These are phyloP conservation scores for Gambusia yucatana DNA, from an alignment of 2,797 vertebrate species.

Conservation along the genomic window DNA sequence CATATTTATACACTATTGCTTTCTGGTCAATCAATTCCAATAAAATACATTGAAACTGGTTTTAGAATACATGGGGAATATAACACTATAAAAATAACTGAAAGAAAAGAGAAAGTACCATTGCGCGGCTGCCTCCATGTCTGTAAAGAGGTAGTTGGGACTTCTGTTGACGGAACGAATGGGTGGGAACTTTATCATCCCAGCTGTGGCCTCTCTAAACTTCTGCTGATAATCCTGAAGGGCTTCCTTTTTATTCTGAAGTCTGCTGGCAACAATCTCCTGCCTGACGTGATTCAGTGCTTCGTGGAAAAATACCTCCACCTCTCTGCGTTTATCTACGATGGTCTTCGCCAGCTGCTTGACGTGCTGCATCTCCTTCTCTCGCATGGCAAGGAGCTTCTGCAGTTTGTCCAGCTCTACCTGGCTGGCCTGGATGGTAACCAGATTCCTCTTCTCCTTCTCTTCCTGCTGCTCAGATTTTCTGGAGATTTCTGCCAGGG, in stretches of 20 bases:
- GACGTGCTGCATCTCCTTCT: slow-evolving; percentile 82
- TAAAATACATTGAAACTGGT: background rate
- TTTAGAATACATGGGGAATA: slow-evolving; percentile 28
- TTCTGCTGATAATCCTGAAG: slow-evolving; percentile 79
- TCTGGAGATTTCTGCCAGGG: slow-evolving; percentile 59
- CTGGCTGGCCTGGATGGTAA: slow-evolving; percentile 68
- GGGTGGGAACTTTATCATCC: slow-evolving; percentile 82
- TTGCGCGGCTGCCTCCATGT: slow-evolving; percentile 81
- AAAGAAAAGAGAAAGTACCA: slow-evolving; percentile 74
- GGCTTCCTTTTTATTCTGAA: slow-evolving; percentile 81
- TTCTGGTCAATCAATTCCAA: background rate
- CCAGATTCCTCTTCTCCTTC: slow-evolving; percentile 49
- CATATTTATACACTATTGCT: background rate
- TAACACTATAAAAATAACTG: slow-evolving; percentile 30
- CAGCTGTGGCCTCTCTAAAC: slow-evolving; percentile 79
- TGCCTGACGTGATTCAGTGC: slow-evolving; percentile 85
- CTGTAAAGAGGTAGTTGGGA: slow-evolving; percentile 81
- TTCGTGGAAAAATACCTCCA: slow-evolving; percentile 88
- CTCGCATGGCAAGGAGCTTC: slow-evolving; percentile 82
- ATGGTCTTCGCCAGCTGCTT: slow-evolving; percentile 83
- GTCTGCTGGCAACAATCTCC: slow-evolving; percentile 81
- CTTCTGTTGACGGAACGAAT: slow-evolving; percentile 86
- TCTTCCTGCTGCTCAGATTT: slow-evolving; percentile 71
- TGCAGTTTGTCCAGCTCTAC: slow-evolving; percentile 83
- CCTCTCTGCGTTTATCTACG: slow-evolving; percentile 83